Base-by-base conservation (phyloP, 2,797 vertebrate species). In the Crenichthys baileyi region DNA sequence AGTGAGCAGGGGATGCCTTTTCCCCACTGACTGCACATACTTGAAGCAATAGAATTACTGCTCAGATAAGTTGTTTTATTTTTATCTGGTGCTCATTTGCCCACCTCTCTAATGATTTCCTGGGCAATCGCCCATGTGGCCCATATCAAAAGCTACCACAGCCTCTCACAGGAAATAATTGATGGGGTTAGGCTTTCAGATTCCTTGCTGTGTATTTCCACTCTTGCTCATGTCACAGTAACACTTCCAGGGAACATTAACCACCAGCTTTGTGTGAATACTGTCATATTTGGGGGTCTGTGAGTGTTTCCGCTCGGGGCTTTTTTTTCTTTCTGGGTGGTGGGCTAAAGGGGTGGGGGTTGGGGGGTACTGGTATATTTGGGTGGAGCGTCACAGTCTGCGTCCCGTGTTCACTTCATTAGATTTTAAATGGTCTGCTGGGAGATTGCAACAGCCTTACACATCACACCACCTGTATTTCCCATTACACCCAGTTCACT, bases 391-490 rank as follows among this genome's bases (percentile, higher is more conserved):
- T 96, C 92, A 94, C 94, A 95, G 92, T 94, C 93, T 85, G 85
- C 88, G 93, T 94, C 90, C 94, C 91, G 87, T 94, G 92, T 91
- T 96, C 94, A 95, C 95, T 96, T 95, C 95, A 96, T 96, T 96
- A 94, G 85, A 92, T 77, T 93, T 95, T 94, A 94, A 95, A 92
- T 85, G 90, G 91, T 86, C 94, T 92, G 70, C 85, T 77, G 95
- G 94, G 95, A 94, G 83, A 90, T 87, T 51, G 79, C 79, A 77
- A 80, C 93, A 94, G 95, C 93, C 91, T 95, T 94, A 94, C 92
- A 91, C 93, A 95, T 95, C 90, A 90, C 94, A 82, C 92, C 95
- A 95, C 93, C 94, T 96, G 95, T 87, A 84, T 92, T 95, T 94
- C 90, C 90, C 94, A 95, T 96, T 93, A 95, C 88, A 89, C 85